phyloP scores from a whole-genome alignment of 2,888 invertebrate genomes.

The Eupithecia centaureata region DNA sequence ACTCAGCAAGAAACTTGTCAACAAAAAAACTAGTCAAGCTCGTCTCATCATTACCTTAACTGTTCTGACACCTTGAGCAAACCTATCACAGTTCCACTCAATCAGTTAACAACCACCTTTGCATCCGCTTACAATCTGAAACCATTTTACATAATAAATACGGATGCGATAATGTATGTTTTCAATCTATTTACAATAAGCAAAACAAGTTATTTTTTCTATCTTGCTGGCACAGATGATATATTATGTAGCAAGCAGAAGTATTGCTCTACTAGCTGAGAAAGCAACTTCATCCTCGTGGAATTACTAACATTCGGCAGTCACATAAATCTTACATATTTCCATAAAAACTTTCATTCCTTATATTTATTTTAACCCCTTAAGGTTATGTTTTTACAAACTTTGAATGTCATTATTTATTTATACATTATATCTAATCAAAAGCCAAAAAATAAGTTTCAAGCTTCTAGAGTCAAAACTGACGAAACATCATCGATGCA shows the following conservation, averaged over 20 bases:
- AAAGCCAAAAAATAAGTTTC: too few species aligned
- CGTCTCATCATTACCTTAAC: constrained; percentile 12
- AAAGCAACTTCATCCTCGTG: too few species aligned
- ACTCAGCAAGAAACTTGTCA: neutral
- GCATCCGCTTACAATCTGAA: constrained; percentile 31
- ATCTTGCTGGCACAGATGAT: constrained; percentile 12
- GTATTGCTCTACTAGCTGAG: neutral
- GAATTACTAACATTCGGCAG: too few species aligned
- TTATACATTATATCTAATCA: too few species aligned
- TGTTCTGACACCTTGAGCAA: constrained; percentile 16
- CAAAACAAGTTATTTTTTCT: constrained; percentile 26
- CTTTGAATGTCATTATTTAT: too few species aligned
- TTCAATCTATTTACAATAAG: constrained; percentile 31
- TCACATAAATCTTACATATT: too few species aligned
- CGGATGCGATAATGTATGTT: constrained; percentile 32
- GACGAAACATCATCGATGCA: too few species aligned
- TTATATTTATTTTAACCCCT: too few species aligned
- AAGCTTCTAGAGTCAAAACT: too few species aligned
- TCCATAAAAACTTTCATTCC: too few species aligned
- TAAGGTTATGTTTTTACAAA: too few species aligned
- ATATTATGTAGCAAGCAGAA: neutral
- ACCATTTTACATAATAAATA: constrained; percentile 33
- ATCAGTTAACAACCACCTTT: constrained; percentile 31
- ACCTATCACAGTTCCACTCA: constrained; percentile 17
- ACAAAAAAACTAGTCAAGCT: constrained; percentile 4